Evolutionary conservation across 2,888 invertebrate species (phyloP).

Genomic region (Calameuta idolon): DNA sequence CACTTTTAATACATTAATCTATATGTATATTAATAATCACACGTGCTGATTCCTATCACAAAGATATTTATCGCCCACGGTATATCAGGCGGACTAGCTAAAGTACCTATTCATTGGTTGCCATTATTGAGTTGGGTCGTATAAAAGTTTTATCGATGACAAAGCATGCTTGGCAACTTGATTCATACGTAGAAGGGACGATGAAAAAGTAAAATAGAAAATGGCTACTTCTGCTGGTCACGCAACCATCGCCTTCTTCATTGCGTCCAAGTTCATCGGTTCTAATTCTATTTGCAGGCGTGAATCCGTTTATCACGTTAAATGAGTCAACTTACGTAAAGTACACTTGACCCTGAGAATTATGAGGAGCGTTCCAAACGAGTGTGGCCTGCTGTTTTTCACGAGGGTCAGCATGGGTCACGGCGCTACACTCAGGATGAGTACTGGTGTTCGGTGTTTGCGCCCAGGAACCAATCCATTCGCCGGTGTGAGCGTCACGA

Average conservation of each 20-base stretch:
- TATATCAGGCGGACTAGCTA: background rate
- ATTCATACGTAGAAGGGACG: background rate
- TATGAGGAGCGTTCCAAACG: conserved; percentile 80
- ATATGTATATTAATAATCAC: background rate
- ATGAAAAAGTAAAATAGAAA: background rate
- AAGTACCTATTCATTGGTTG: background rate
- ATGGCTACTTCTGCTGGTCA: background rate
- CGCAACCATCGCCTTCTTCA: background rate
- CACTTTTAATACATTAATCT: background rate
- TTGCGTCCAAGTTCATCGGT: background rate
- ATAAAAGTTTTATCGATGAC: background rate
- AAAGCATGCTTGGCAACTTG: background rate
- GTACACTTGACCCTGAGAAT: conserved; percentile 78
- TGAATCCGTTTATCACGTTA: background rate
- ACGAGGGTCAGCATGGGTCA: conserved; percentile 82
- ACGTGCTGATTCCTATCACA: background rate
- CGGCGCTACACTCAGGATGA: conserved; percentile 83
- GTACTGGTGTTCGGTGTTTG: conserved; percentile 80
- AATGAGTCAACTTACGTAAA: conserved; percentile 77
- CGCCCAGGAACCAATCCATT: conserved; percentile 83
- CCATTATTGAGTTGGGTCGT: background rate
- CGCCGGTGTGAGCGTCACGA: conserved; percentile 77
- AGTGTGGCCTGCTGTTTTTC: conserved; percentile 80
- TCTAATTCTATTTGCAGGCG: background rate
- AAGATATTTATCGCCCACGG: background rate